Evolutionary conservation across 2,888 invertebrate species (phyloP).

Genomic region (Drosophila mayaguana): DNA sequence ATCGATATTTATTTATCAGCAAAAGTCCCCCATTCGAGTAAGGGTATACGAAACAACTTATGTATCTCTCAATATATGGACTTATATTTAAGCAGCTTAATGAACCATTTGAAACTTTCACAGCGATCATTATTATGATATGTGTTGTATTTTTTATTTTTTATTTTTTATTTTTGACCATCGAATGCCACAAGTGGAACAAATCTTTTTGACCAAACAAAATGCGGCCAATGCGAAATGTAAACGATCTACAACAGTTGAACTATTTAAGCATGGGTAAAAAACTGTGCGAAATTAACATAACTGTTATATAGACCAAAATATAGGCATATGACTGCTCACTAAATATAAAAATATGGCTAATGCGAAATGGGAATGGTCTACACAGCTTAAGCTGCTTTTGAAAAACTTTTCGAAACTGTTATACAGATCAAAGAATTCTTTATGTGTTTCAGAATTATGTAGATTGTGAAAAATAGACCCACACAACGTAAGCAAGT

Average conservation of each 20-base stretch:
- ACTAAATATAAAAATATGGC: background rate
- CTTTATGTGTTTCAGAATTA: too few species aligned
- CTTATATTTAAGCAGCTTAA: slow-evolving; percentile 73
- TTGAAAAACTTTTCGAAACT: background rate
- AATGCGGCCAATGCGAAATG: slow-evolving; percentile 33
- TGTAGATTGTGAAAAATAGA: too few species aligned
- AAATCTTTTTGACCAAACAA: slow-evolving; percentile 44
- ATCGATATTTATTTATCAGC: background rate
- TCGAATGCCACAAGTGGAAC: slow-evolving; percentile 77
- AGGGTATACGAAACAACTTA: slow-evolving; percentile 30
- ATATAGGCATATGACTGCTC: background rate
- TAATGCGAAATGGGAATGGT: background rate
- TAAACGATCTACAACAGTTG: slow-evolving; percentile 29
- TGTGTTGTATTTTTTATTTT: slow-evolving; percentile 71
- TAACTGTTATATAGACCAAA: background rate
- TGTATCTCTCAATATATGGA: slow-evolving; percentile 32
- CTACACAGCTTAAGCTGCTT: background rate
- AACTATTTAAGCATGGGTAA: background rate
- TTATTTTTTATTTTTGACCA: slow-evolving; percentile 57
- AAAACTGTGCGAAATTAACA: background rate
- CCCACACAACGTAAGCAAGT: background rate
- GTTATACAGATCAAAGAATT: background rate
- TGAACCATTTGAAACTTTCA: slow-evolving; percentile 78
- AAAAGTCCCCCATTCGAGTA: slow-evolving; percentile 25
- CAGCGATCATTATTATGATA: slow-evolving; percentile 77